Evolutionary conservation across 2,113 vertebrate species (phyloP).

Genomic region (Camelus dromedarius): DNA sequence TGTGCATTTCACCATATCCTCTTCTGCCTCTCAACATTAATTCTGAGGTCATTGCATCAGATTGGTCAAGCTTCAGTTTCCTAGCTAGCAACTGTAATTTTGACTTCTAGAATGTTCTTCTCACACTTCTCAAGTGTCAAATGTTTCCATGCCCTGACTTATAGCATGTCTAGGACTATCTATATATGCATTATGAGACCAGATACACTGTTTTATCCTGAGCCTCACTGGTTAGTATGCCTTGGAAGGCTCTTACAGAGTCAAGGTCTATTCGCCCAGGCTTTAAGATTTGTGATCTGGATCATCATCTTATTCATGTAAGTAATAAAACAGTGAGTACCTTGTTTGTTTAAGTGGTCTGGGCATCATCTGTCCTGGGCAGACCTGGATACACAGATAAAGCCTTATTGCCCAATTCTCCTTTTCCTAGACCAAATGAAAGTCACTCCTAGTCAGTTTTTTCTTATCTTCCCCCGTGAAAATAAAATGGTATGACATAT

Average conservation of each 20-base stretch:
- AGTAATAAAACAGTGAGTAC: not conserved
- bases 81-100: slow-evolving; percentile 37
- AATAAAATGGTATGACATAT: slow-evolving; percentile 4
- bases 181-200: not conserved
- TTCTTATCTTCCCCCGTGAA: not conserved
- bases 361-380: not conserved
- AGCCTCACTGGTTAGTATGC: not conserved
- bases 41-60: slow-evolving; percentile 7
- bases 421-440: slow-evolving; percentile 48
- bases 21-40: slow-evolving; percentile 38
- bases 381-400: not conserved
- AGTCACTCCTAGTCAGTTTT: not conserved
- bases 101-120: slow-evolving; percentile 52
- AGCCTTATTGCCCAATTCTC: not conserved
- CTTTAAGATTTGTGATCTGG: not conserved
- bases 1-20: not conserved
- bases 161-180: not conserved
- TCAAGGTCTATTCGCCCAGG: not conserved
- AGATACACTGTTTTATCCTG: not conserved
- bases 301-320: not conserved
- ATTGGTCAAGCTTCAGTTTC: not conserved
- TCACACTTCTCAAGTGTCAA: slow-evolving; percentile 3
- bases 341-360: not conserved
- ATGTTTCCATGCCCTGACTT: not conserved
- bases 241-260: slow-evolving; percentile 11